phyloP scores from a whole-genome alignment of 2,888 invertebrate genomes.

The Harpalus rubripes region DNA sequence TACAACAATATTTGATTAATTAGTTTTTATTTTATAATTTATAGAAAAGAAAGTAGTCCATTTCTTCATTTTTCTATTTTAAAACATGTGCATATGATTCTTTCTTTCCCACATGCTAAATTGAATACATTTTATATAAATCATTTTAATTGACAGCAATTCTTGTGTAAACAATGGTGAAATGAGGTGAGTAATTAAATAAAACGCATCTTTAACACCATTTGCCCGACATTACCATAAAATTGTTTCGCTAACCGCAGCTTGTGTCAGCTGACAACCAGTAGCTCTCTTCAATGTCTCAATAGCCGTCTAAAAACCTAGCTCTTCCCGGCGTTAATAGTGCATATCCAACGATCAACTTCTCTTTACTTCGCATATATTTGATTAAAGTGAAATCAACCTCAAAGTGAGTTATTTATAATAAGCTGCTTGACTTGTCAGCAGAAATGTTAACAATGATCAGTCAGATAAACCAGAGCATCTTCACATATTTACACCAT shows the following conservation, averaged over 20 bases:
- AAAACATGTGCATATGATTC: neutral
- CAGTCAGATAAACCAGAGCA: constrained; percentile 8
- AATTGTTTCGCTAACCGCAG: neutral
- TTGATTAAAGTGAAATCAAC: constrained; percentile 53
- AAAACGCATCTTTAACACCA: constrained; percentile 9
- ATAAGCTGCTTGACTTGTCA: constrained; percentile 15
- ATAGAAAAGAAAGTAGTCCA: neutral
- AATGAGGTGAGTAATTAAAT: constrained; percentile 21
- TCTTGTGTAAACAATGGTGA: constrained; percentile 15
- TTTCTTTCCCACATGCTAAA: neutral
- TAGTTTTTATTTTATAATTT: neutral
- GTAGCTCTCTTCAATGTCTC: neutral
- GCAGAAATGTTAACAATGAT: constrained; percentile 34
- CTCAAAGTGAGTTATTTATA: constrained; percentile 31
- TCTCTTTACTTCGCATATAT: constrained; percentile 28
- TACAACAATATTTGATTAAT: neutral
- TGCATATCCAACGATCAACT: constrained; percentile 21
- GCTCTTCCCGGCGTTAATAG: constrained; percentile 27
- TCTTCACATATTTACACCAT: neutral
- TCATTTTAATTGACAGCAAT: constrained; percentile 16
- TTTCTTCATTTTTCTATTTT: neutral
- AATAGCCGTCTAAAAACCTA: constrained; percentile 25
- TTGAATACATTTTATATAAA: neutral
- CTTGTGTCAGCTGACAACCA: constrained; percentile 26
- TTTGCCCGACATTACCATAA: constrained; percentile 28